Evolutionary conservation across 2,888 invertebrate genomes (phyloP), one percentile per base, ranked within the genome.

Genomic region (Drosophila testacea): DNA sequence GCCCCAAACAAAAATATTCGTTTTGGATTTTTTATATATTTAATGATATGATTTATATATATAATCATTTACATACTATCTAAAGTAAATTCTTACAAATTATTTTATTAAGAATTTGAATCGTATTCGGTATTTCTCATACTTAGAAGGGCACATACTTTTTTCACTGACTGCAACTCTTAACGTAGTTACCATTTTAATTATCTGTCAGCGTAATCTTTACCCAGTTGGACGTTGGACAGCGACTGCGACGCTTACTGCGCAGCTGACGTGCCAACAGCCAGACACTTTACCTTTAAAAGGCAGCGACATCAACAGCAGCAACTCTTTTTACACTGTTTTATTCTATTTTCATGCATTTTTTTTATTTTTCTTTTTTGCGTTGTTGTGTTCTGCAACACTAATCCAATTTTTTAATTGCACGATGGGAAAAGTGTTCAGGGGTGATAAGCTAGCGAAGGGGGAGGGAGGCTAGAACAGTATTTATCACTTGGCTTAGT

Each of bases 401-500:
- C 78, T 89, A 85, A 85, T 85, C 85, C 85, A 83, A 85, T 86
- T 83, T 86, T 81, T 81, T 89, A 85, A 85, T 89, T 85, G 89
- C 73, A 65, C 47, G 39, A 47, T 11, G 27, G 47, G 32, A 34
- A 36, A 10, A 9, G 48, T 28, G 36, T n/a, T 9, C 13, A 11
- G 27, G n/a, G 44, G 7, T 4, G 28, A 30, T 11, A 13, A n/a
- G 6, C 3, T 22, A 10, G 36, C 10, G 16, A n/a, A 47, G 13
- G 4, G 13, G n/a, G 32, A 6, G 2, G 32, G 32, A 6, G 32
- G 32, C 7, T 30, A 71, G 83, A 78, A 77, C 81, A 79, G 47
- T 70, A 64, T 54, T 75, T 56, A 79, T 73, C 87, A 85, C 83
- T 83, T 88, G 81, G 81, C 73, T 80, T 67, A 73, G 67, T 56